Evolutionary conservation across 2,888 invertebrate species (phyloP), one percentile per base, ranked within the genome.

Genomic region (Trachelus troglodyta): DNA sequence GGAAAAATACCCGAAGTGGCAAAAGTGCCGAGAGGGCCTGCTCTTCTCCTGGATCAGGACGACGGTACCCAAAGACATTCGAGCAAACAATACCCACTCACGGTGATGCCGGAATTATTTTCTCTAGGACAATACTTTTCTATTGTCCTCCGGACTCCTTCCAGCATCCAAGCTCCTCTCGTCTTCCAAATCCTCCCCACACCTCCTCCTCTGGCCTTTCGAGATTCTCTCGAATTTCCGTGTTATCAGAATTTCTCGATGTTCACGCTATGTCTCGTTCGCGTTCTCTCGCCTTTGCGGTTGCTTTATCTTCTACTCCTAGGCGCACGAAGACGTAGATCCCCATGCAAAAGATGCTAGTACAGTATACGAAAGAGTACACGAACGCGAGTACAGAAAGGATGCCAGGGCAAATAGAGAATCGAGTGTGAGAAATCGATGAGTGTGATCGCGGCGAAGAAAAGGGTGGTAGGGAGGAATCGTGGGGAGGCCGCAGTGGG

Each of bases 401-500:
- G 71, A 33, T 34, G 69, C 31, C 71, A 34, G 34, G 37, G 80
- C 73, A 69, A 76, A 75, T 79, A 77, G 81, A 77, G 83, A 77
- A 79, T 81, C 80, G 85, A 86, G 86, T 87, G 88, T 86, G 90
- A 90, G 90, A 90, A 90, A 90, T 90, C 90, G 89, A 90, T 89
- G 89, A 90, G 88, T 88, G 84, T 90, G 89, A 90, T 90, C 90
- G 89, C 86, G 86, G 81, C 80, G 83, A 56, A 56, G 56, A 9
- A 56, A 9, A 56, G 23, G 23, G 23, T 56, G 56, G 56, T 9
- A 23, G 56, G 56, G 23, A 56, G 56, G 23, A 56, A 56, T 23
- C 56, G 56, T 56, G 56, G 56, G 56, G 56, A 56, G 56, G 83
- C 81, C 81, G 82, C 11, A 15, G 71, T 34, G 71, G 31, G 71